Evolutionary conservation across 2,888 invertebrate genomes (phyloP), one percentile per base, ranked within the genome.

Genomic region (Andrena dorsata): DNA sequence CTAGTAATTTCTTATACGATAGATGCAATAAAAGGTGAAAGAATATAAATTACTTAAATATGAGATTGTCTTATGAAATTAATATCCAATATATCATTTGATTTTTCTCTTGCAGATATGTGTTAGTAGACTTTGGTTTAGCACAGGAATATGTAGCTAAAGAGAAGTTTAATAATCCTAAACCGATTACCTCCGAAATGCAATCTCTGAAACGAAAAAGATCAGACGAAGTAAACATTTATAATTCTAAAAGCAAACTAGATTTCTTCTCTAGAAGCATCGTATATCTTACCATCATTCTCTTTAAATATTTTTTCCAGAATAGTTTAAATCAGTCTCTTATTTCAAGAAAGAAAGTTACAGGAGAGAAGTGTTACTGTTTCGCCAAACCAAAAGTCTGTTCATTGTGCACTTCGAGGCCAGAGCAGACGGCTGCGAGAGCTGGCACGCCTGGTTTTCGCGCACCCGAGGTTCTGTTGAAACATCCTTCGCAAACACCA

Each of bases 361-460:
- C 2, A 10, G 90, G 80, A 68, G 90, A 88, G 32, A 94, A 94
- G 88, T 97, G 97, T 93, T 94, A 94, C 75, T 97, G 97, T 93
- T 96, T 95, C 90, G 96, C 96, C 16, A 95, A 96, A 92, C 94
- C 96, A 0, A 95, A 94, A 92, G 95, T 97, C 47, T 98, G 98
- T 94, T 95, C 95, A 51, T 90, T 95, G n/a, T 97, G 97, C 91
- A 92, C 96, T 68, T 94, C 95, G 56, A 95, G 96, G 89, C 95
- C 95, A 83, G 95, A 95, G 66, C 96, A 97, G 87, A 95, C 96
- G 69, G 98, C 98, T 7, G 96, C 97, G 3, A 95, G 98, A 89
- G 98, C 98, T 72, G 98, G 98, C 83, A 98, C 98, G 61, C 98
- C 98, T 71, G 98, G 98, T 49, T 98, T 97, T 94, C 95, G 98